Evolutionary conservation across 2,113 vertebrate species (phyloP).

Genomic region (Corythaixoides concolor): DNA sequence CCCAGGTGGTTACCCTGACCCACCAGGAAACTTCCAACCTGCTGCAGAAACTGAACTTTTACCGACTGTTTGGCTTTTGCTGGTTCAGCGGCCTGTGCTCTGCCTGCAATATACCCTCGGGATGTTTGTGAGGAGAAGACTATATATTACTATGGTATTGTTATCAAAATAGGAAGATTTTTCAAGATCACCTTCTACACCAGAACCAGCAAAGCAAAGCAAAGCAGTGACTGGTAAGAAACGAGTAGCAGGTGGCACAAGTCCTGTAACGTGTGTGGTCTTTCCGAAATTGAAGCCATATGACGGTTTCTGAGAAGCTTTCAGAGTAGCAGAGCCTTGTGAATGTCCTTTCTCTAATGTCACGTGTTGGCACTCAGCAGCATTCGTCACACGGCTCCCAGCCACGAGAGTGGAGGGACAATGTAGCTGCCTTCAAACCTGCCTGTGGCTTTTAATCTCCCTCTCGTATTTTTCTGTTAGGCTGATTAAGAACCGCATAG

Average conservation of each 20-base stretch:
- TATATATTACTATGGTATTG: not conserved
- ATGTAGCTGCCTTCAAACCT: not conserved
- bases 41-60: not conserved
- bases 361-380: not conserved
- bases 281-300: not conserved
- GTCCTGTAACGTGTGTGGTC: not conserved
- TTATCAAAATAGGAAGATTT: not conserved
- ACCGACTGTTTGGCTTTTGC: not conserved
- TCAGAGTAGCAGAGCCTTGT: not conserved
- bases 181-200: not conserved
- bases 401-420: accelerated
- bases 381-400: not conserved
- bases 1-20: not conserved
- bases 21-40: not conserved
- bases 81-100: not conserved
- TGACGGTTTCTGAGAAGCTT: not conserved
- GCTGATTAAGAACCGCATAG: not conserved
- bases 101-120: not conserved
- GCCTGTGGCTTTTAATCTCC: not conserved
- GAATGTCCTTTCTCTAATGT: not conserved
- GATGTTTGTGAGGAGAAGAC: not conserved
- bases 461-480: not conserved
- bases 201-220: not conserved
- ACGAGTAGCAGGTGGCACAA: not conserved
- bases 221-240: not conserved